Base-by-base conservation (phyloP, 2,113 vertebrate genomes). In the Ameiurus melas region DNA sequence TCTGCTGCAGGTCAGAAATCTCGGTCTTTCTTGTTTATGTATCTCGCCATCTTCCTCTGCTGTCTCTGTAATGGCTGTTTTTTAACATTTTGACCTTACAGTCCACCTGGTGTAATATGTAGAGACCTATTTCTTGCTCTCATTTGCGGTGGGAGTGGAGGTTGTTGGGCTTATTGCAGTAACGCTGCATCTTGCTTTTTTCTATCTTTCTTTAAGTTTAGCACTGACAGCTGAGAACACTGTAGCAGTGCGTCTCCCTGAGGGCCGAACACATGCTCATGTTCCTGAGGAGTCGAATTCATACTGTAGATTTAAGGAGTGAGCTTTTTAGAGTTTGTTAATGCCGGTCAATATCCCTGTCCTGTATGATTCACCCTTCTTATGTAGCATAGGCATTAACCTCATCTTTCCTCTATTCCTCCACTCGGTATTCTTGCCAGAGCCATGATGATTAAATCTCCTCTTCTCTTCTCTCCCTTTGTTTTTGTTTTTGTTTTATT, bases 1-100 rank as follows among this genome's bases (percentile, higher is more conserved):
- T 47, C 93, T 96, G 89, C 94, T 96, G 85, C 95, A 96, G 95
- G 95, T 96, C 70, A 92, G 91, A 86, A 82, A 85, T 51, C 19
- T 17, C 30, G 0, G 10, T 13, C 13, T 68, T 20, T 85, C 51
- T 53, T 36, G 22, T 58, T 6, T 64, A 14, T 20, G 7, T 53
- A 27, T 55, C 25, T n/a, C 36, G 5, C 4, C 5, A 2, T 25
- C 20, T 58, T 58, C 14, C 2, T 8, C 17, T 17, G 4, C 10
- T 79, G 30, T 58, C 70, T 64, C 30, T 27, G 36, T 81, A 27
- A 14, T 58, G 2, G 36, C 10, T 25, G 3, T 53, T 36, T 64
- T 7, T 66, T 36, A 62, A 30, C 47, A 51, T 62, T 51, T 20
- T 68, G 25, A 51, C 62, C 27, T 68, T 12, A 30, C 20, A 30